phyloP scores from a whole-genome alignment of 2,888 invertebrate species.

The Megamerina dolium region DNA sequence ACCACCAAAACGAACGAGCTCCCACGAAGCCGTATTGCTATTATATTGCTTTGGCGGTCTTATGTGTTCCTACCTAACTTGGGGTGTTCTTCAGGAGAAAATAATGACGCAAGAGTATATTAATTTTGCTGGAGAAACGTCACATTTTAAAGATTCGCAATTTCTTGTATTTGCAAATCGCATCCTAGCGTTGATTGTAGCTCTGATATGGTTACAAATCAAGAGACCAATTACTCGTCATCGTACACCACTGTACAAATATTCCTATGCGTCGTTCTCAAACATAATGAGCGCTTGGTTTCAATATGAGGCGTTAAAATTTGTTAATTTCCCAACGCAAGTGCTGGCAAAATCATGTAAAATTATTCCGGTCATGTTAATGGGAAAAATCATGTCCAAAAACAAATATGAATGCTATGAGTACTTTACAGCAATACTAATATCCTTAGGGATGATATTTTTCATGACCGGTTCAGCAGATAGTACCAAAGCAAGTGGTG shows the following conservation, averaged over 20 bases:
- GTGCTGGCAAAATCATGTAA: conserved; percentile 97
- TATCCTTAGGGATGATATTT: conserved; percentile 88
- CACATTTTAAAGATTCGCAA: conserved; percentile 85
- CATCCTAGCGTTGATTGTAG: conserved; percentile 73
- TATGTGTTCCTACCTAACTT: conserved; percentile 85
- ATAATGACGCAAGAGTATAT: conserved; percentile 88
- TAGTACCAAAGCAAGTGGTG: conserved; percentile 56
- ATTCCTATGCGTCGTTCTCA: conserved; percentile 91
- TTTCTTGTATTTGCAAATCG: conserved; percentile 95
- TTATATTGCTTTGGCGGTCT: conserved; percentile 80
- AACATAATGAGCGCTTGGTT: conserved; percentile 99
- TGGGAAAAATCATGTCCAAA: conserved; percentile 88
- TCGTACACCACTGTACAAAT: conserved; percentile 86
- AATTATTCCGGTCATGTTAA: conserved; percentile 95
- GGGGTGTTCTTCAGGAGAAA: conserved; percentile 97
- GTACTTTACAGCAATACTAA: conserved; percentile 81
- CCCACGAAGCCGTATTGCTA: conserved; percentile 58
- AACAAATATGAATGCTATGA: conserved; percentile 85
- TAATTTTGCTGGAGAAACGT: conserved; percentile 56
- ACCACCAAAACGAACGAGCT: conserved; percentile 49
- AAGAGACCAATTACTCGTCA: conserved; percentile 58
- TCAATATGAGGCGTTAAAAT: conserved; percentile 98
- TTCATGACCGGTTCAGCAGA: conserved; percentile 80
- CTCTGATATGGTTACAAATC: conserved; percentile 60
- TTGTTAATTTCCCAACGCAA: conserved; percentile 96